Evolutionary conservation across 1,140 invertebrate genomes (phyloP), one percentile per base, ranked within the genome.

Genomic region (Caerostris darwini): DNA sequence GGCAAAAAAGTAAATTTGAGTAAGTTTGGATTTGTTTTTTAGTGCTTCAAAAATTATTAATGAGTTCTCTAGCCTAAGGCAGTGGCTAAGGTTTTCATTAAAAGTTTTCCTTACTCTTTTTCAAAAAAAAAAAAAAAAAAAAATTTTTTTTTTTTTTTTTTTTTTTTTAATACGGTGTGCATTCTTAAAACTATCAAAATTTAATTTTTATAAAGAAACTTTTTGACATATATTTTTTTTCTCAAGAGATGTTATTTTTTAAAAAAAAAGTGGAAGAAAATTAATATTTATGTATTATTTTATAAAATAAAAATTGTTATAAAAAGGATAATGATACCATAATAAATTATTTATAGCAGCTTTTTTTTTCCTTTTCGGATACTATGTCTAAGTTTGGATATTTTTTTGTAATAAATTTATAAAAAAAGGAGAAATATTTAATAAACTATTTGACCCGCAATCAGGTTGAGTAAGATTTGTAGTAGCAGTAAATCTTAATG

Each of bases 11-110:
- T 56, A 14, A 56, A 57, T 77, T 5, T 54, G 17, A 57, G 82
- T 57, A 56, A 83, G 82, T 83, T 83, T 83, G 57, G 53, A 83
- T 83, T 83, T 83, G 17, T 58, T 83, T 83, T 83, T 34, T 83
- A 54, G 57, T n/a, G 82, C 82, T 10, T 57, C n/a, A 57, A 58
- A 58, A 83, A 57, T 58, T 83, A 83, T 83, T 83, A 83, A 83
- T 83, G 82, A 83, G 82, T 56, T 83, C 56, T 83, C 57, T 58
- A 17, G 54, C 82, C 54, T 83, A 7, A 58, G n/a, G 82, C 82
- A 17, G 3, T 53, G 50, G 7, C 7, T 14, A 58, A 83, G 34
- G 19, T 83, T 83, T 83, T 83, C 54, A 83, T 83, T 83, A 58
- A 83, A 83, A 77, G 56, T 19, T 83, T 57, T 54, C 8, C 54